These are phyloP conservation scores for Aporophyla nigra DNA, from an alignment of 2,888 invertebrate species.

Conservation along the genomic window DNA sequence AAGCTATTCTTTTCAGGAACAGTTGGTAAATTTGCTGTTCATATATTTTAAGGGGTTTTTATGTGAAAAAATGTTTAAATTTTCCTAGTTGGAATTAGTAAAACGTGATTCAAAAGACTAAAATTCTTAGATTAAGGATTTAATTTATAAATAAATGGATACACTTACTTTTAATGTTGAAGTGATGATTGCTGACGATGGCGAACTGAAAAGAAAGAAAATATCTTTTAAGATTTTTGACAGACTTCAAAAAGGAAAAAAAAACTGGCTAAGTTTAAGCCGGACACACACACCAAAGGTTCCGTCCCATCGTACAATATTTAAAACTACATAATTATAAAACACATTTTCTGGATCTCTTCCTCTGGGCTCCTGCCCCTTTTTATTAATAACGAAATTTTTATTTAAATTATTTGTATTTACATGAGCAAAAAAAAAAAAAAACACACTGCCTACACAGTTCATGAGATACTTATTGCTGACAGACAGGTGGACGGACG, in stretches of 20 bases:
- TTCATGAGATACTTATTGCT: too few relatives aligned
- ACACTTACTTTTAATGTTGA: slow-evolving; percentile 23
- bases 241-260: neutral
- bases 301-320: too few relatives aligned
- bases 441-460: too few relatives aligned
- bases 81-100: neutral
- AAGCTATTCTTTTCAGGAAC: neutral
- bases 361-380: too few relatives aligned
- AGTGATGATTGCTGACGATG: neutral
- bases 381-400: too few relatives aligned
- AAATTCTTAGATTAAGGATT: neutral
- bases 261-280: too few relatives aligned
- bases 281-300: too few relatives aligned
- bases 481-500: too few relatives aligned
- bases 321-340: too few relatives aligned
- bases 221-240: neutral
- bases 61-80: neutral
- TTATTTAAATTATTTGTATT: too few relatives aligned
- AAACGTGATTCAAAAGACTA: neutral
- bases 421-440: too few relatives aligned
- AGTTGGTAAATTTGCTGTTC: neutral
- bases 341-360: too few relatives aligned
- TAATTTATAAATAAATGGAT: neutral
- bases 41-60: neutral
- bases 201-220: slow-evolving; percentile 19